Conservation (phyloP, 2,113 vertebrate species). For the Xenus cinereus region DNA sequence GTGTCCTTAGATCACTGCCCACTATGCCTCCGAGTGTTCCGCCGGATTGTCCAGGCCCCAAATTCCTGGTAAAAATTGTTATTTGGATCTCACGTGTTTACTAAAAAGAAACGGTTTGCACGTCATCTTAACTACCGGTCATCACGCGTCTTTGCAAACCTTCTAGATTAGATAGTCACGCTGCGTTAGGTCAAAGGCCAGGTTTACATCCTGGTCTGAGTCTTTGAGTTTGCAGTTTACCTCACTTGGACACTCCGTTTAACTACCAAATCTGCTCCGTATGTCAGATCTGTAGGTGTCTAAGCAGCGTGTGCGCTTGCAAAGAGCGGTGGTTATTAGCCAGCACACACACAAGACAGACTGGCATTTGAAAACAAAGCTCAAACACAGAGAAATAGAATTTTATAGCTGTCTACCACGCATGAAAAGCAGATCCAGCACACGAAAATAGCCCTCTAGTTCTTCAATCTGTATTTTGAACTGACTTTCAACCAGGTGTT, state of each 20-base stretch:
- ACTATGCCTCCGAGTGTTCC: background rate
- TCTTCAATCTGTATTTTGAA: conserved; percentile 46
- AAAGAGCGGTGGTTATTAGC: background rate
- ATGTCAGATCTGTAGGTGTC: background rate
- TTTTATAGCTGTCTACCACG: background rate
- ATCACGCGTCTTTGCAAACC: background rate
- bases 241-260: background rate
- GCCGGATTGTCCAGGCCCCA: background rate
- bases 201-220: background rate
- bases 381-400: background rate
- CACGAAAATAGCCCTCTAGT: background rate
- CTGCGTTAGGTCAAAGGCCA: background rate
- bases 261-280: background rate
- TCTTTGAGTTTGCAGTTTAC: background rate
- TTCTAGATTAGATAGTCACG: background rate
- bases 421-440: conserved; percentile 27
- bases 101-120: background rate
- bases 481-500: conserved; percentile 66
- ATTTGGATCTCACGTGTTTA: background rate
- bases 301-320: background rate
- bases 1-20: background rate
- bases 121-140: background rate
- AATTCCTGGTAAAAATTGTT: background rate
- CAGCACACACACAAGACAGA: rapidly evolving
- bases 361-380: background rate